Evolutionary conservation across 2,113 vertebrate genomes (phyloP), one percentile per base, ranked within the genome.

Genomic region (Toxotes chatareus): DNA sequence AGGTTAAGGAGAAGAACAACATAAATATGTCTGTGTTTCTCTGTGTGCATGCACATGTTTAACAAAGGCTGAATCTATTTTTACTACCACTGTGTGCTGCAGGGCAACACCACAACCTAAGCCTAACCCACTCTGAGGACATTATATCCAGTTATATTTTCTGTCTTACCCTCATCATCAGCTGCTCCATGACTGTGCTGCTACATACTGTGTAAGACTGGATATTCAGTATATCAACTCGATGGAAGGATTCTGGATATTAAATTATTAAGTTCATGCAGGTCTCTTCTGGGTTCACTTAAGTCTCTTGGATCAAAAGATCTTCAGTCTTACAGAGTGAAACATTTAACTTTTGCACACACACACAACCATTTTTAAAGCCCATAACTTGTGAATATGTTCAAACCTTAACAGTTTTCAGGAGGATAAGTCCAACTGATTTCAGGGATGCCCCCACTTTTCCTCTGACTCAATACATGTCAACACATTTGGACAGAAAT

Each of bases 1-100:
- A 74, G 42, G 27, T 75, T 63, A 66, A 51, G 53, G 21, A 55
- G 12, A 64, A 21, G 31, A 73, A 23, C 62, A 32, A 27, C 17
- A 27, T 47, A 69, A 73, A 64, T 27, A 13, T 47, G 53, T 21
- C 34, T 21, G 12, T 67, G n/a, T 7, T 27, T 44, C 7, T 57
- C 7, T 27, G 21, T 31, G 8, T 51, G 19, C 21, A 51, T 9
- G 7, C 49, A 23, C 3, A 40, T 76, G 60, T 49, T 69, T 38
- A 36, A 34, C 16, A n/a, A 16, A 59, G n/a, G 12, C 31, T 51
- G 47, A 7, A 9, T 69, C 23, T 75, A 59, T 61, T 80, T 76
- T 67, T 56, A 60, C 10, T n/a, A n/a, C 27, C 21, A 7, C 19
- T 38, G 32, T 21, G 23, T 71, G 60, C 56, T 85, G 64, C 40